Evolutionary conservation across 2,113 vertebrate species (phyloP).

Genomic region (Furnarius figulus): DNA sequence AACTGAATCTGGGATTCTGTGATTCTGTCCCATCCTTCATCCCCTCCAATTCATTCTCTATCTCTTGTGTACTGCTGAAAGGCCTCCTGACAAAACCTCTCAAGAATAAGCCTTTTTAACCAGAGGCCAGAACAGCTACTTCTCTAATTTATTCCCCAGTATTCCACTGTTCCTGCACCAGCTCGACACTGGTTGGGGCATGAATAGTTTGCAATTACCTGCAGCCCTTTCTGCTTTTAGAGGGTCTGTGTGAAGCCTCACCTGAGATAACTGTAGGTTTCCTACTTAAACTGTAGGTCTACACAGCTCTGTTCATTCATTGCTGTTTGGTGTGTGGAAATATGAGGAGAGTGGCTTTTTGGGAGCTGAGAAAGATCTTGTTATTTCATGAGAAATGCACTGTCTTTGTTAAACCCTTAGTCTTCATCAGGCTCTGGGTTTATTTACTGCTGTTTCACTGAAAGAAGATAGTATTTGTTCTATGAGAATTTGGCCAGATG

Average conservation of each 20-base stretch:
- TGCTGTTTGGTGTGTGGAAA: not conserved
- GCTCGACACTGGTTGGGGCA: not conserved
- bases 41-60: not conserved
- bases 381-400: not conserved
- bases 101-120: not conserved
- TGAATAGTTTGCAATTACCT: not conserved
- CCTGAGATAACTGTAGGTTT: not conserved
- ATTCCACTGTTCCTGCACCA: not conserved
- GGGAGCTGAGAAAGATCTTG: not conserved
- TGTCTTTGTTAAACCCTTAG: not conserved
- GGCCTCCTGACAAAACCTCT: not conserved
- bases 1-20: not conserved
- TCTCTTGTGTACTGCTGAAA: not conserved
- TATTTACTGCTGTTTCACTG: not conserved
- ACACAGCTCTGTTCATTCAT: not conserved
- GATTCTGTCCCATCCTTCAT: not conserved
- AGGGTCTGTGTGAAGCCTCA: not conserved
- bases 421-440: not conserved
- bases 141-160: not conserved
- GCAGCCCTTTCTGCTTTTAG: not conserved
- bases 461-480: not conserved
- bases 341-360: not conserved
- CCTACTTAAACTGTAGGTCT: not conserved
- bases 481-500: not conserved
- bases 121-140: not conserved